Evolutionary conservation across 2,888 invertebrate genomes (phyloP).

Genomic region (Nowickia ferox): DNA sequence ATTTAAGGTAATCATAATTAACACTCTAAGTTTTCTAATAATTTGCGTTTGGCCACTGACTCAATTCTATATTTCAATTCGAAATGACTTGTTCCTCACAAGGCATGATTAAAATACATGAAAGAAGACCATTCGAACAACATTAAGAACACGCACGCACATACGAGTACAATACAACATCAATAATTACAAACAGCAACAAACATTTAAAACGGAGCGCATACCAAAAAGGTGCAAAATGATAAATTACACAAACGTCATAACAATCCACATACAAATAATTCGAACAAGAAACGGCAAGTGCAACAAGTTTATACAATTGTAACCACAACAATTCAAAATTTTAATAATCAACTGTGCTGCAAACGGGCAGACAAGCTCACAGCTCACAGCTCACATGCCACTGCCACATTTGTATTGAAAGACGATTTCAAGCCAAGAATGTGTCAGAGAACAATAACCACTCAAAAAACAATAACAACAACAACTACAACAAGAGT

Average conservation of each 20-base stretch:
- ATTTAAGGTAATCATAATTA: constrained; percentile 3
- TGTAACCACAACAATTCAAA: constrained; percentile 55
- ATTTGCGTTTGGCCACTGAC: not conserved
- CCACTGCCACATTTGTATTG: constrained; percentile 31
- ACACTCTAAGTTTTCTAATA: not conserved
- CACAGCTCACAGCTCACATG: constrained; percentile 46
- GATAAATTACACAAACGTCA: constrained; percentile 73
- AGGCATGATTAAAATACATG: constrained; percentile 31
- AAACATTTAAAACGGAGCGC: constrained; percentile 54
- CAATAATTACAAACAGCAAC: constrained; percentile 22
- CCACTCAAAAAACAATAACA: constrained; percentile 2
- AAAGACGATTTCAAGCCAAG: constrained; percentile 35
- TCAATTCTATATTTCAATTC: too few species aligned
- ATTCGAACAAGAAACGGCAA: constrained; percentile 38
- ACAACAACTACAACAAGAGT: constrained; percentile 5
- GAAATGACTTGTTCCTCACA: not conserved
- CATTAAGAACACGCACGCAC: not conserved
- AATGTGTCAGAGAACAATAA: constrained; percentile 57
- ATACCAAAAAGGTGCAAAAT: constrained; percentile 72
- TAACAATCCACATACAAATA: constrained; percentile 55
- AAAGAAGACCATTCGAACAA: constrained; percentile 44
- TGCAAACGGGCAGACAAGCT: not conserved
- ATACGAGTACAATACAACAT: constrained; percentile 4
- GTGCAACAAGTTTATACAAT: constrained; percentile 56
- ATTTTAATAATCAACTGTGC: constrained; percentile 37